These are phyloP conservation scores for Corythucha ciliata DNA, from an alignment of 2,888 invertebrate species.

Conservation along the genomic window DNA sequence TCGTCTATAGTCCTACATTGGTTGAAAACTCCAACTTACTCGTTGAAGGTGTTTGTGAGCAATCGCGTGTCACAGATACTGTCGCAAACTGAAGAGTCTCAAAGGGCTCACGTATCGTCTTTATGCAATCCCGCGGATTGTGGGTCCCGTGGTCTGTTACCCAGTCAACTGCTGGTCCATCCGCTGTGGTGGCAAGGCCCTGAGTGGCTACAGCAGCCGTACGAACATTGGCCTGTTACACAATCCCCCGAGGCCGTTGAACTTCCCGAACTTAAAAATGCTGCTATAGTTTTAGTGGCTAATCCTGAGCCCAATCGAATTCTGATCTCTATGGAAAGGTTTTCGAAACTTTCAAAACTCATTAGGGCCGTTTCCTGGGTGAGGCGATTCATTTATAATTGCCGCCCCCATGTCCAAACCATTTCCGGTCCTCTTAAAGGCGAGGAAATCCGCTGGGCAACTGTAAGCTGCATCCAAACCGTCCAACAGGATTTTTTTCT, in stretches of 20 bases:
- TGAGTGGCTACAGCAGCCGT: background rate
- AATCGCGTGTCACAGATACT: slow-evolving; percentile 16
- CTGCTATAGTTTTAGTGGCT: background rate
- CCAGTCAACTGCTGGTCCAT: slow-evolving; percentile 13
- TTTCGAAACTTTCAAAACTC: background rate
- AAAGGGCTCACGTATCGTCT: slow-evolving; percentile 22
- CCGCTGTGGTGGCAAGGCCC: slow-evolving; percentile 26
- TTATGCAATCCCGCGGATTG: slow-evolving; percentile 38
- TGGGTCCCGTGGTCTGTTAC: slow-evolving; percentile 30
- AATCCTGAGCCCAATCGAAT: background rate
- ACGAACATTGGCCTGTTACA: background rate
- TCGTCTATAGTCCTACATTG: slow-evolving; percentile 14
- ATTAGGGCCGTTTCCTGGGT: background rate
- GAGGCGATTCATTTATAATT: background rate
- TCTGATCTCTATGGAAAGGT: background rate
- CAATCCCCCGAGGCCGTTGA: background rate
- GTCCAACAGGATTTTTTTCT: background rate
- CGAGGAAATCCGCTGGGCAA: background rate
- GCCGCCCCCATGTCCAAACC: background rate
- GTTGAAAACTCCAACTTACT: slow-evolving; percentile 13
- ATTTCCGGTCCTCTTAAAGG: background rate
- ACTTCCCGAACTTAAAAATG: background rate
- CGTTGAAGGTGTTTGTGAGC: slow-evolving; percentile 13
- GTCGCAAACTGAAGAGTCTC: background rate
- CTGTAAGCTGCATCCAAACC: background rate